Conservation (phyloP, 30 jellyfish, hydroid and myxozoan genomes). For the Chironex yamaguchii region DNA sequence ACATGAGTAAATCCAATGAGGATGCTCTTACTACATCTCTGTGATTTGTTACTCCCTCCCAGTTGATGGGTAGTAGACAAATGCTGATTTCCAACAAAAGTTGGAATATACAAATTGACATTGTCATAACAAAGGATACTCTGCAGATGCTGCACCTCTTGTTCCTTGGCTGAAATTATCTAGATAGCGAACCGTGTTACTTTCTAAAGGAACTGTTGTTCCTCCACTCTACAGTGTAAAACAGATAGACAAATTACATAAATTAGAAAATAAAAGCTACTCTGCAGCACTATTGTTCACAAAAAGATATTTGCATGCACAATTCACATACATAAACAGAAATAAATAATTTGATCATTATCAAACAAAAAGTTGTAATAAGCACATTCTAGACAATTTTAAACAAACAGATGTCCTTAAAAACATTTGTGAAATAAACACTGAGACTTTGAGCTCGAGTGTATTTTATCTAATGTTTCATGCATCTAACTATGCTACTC, state of each 20-base stretch:
- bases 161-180: slow-evolving; percentile 99
- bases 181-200: slow-evolving; percentile 95
- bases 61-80: too few relatives aligned
- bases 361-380: too few relatives aligned
- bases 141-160: slow-evolving; percentile 99
- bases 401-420: too few relatives aligned
- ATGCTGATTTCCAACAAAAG: too few relatives aligned
- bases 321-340: background rate
- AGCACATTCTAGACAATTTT: too few relatives aligned
- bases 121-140: slow-evolving; percentile 95
- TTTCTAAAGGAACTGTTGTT: slow-evolving; percentile 98
- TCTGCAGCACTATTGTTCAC: background rate
- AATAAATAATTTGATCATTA: too few relatives aligned
- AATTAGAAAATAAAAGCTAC: background rate
- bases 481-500: too few relatives aligned
- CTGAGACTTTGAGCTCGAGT: too few relatives aligned
- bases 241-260: background rate
- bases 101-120: too few relatives aligned
- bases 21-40: background rate
- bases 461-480: too few relatives aligned
- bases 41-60: background rate
- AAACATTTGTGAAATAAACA: too few relatives aligned
- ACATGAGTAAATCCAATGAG: too few relatives aligned
- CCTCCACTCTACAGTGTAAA: slow-evolving; percentile 95
- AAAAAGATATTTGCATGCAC: background rate